A percentile compares a stretch with the other conserved stretches of the same genome.
Evolutionary conservation across 92 coral and sea anemone species (phyloP).

Genomic region (Ricordea florida): DNA sequence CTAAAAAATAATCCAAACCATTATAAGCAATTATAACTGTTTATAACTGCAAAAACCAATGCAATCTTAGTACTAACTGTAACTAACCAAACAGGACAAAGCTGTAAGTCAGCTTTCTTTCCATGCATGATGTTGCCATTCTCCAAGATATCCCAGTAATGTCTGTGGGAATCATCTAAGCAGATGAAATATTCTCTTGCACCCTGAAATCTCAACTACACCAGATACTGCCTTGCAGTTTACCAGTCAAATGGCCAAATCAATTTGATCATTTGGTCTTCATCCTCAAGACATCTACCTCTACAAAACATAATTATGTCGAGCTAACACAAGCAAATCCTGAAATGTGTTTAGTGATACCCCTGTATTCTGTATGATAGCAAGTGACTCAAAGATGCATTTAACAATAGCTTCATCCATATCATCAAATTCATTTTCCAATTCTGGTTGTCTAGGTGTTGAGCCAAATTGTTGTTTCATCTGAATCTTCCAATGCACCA

Average conservation of each 20-base stretch:
- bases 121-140: no score
- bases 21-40: no score
- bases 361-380: slow-evolving; percentile 42
- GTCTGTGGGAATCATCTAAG: slow-evolving; percentile 27
- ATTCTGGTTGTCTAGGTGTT: slow-evolving; percentile 20
- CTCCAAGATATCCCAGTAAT: slow-evolving; percentile 64
- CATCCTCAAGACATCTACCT: slow-evolving; percentile 49
- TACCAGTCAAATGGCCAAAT: slow-evolving; percentile 52
- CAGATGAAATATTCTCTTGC: slow-evolving; percentile 54
- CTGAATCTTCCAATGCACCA: slow-evolving; percentile 29
- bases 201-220: slow-evolving; percentile 27
- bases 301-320: slow-evolving; percentile 66
- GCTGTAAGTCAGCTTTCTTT: no score
- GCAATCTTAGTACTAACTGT: no score
- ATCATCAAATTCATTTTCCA: slow-evolving; percentile 26
- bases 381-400: slow-evolving; percentile 46
- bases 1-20: no score
- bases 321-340: slow-evolving; percentile 65
- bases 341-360: slow-evolving; percentile 60
- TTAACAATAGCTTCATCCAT: slow-evolving; percentile 40
- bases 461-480: slow-evolving; percentile 15
- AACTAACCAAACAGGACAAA: no score
- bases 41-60: no score
- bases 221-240: slow-evolving; percentile 27
- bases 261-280: slow-evolving; percentile 28